Evolutionary conservation across 2,797 vertebrate genomes (phyloP).

Genomic region (Eulemur albifrons): DNA sequence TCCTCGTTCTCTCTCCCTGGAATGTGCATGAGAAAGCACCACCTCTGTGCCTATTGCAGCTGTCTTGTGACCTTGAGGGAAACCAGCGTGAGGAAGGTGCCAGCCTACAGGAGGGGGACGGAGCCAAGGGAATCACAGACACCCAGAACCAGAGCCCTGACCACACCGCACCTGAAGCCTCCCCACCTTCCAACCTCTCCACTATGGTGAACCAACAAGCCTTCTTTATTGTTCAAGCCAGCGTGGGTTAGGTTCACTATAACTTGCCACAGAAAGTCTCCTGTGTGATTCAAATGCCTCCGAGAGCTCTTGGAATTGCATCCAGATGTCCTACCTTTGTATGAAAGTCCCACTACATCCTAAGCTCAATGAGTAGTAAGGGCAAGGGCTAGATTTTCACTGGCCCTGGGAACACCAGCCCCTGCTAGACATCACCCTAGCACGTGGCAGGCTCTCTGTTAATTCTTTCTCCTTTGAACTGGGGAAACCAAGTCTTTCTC

Average conservation of each 20-base stretch:
- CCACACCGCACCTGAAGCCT: not conserved
- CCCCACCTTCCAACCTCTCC: slow-evolving; percentile 14
- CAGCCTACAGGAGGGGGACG: not conserved
- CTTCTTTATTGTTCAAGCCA: slow-evolving; percentile 7
- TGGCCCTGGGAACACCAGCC: not conserved
- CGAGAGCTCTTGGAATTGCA: not conserved
- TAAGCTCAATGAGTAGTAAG: not conserved
- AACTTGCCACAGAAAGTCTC: slow-evolving; percentile 48
- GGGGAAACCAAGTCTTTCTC: not conserved
- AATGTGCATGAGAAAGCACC: not conserved
- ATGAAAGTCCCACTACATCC: slow-evolving; percentile 24
- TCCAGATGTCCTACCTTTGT: slow-evolving; percentile 26
- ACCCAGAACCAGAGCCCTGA: not conserved
- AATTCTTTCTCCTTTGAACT: not conserved
- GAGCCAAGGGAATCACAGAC: not conserved
- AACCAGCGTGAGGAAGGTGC: accelerated
- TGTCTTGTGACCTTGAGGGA: not conserved
- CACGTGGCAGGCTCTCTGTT: not conserved
- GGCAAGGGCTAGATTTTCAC: not conserved
- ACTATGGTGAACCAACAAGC: slow-evolving; percentile 21
- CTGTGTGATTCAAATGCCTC: slow-evolving; percentile 34
- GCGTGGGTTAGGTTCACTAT: not conserved
- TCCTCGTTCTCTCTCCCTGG: not conserved
- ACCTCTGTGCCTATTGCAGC: not conserved
- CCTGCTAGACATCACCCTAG: not conserved